phyloP scores from a whole-genome alignment of 2,888 invertebrate genomes.

The Aleiodes leptofemur region DNA sequence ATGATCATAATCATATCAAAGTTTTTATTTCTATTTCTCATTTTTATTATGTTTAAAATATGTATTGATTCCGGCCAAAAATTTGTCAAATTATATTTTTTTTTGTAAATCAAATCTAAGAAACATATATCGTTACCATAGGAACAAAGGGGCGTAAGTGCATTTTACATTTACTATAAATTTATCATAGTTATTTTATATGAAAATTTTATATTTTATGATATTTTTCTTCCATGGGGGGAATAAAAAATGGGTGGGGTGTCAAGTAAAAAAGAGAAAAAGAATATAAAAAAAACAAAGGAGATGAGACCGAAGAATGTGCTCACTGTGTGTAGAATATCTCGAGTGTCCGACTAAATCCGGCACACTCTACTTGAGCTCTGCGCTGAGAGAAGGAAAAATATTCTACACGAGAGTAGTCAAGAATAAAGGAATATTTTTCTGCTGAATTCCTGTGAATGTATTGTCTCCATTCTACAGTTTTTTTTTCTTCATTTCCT shows the following conservation, averaged over 20 bases:
- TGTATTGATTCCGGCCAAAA: no score
- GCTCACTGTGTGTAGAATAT: background rate
- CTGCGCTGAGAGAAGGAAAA: background rate
- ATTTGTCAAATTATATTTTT: no score
- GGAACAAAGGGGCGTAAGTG: no score
- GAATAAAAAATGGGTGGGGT: background rate
- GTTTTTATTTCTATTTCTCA: no score
- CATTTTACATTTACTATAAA: no score
- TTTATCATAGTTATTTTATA: no score
- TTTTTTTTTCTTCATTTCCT: background rate
- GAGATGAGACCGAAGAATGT: background rate
- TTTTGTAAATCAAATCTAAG: no score
- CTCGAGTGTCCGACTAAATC: slow-evolving; percentile 26
- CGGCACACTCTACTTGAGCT: slow-evolving; percentile 23
- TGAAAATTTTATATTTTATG: no score
- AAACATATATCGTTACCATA: no score
- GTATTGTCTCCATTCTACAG: background rate
- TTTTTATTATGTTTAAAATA: no score
- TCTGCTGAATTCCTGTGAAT: background rate
- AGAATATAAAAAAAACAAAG: background rate
- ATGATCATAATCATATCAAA: no score
- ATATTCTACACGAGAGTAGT: slow-evolving; percentile 27
- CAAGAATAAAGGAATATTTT: slow-evolving; percentile 7
- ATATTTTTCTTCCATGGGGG: no score
- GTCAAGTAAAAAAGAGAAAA: background rate